These are phyloP conservation scores for Yponomeuta evonymella DNA, from an alignment of 2,888 invertebrate genomes.

Conservation along the genomic window DNA sequence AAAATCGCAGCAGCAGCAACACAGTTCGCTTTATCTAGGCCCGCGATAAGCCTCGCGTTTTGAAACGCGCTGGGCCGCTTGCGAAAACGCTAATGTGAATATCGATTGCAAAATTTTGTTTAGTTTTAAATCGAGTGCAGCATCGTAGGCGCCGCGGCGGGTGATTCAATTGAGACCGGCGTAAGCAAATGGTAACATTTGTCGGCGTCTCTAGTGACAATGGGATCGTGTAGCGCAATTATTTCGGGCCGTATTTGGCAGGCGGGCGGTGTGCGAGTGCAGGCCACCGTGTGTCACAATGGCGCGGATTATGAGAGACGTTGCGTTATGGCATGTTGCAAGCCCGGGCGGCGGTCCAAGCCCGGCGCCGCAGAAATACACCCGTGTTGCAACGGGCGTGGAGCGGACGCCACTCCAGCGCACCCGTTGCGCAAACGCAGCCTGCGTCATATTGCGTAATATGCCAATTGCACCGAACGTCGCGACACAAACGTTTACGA, in stretches of 20 bases:
- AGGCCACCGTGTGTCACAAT: conserved; percentile 59
- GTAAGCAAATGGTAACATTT: conserved; percentile 38
- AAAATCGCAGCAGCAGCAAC: conserved; percentile 60
- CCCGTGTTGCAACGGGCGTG: conserved; percentile 73
- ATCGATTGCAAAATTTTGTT: conserved; percentile 74
- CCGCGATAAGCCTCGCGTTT: conserved; percentile 73
- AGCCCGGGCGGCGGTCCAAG: conserved; percentile 71
- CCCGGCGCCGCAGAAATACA: conserved; percentile 64
- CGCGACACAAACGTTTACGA: conserved; percentile 46
- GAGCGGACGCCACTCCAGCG: conserved; percentile 65
- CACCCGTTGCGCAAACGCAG: conserved; percentile 38
- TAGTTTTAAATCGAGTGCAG: conserved; percentile 68
- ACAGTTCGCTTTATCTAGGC: conserved; percentile 68
- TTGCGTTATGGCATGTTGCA: conserved; percentile 75
- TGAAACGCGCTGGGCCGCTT: conserved; percentile 72
- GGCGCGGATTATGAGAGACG: conserved; percentile 68
- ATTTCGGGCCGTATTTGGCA: conserved; percentile 57
- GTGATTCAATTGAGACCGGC: conserved; percentile 9
- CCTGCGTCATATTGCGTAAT: conserved; percentile 45
- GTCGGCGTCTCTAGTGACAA: conserved; percentile 38
- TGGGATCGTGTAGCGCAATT: conserved; percentile 59
- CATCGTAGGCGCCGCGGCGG: conserved; percentile 27
- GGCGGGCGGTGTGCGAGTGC: conserved; percentile 48
- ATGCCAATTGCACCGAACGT: conserved; percentile 53
- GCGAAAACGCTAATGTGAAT: conserved; percentile 77